Evolutionary conservation across 1,140 invertebrate species (phyloP).

Genomic region (Leptopilina clavipes): DNA sequence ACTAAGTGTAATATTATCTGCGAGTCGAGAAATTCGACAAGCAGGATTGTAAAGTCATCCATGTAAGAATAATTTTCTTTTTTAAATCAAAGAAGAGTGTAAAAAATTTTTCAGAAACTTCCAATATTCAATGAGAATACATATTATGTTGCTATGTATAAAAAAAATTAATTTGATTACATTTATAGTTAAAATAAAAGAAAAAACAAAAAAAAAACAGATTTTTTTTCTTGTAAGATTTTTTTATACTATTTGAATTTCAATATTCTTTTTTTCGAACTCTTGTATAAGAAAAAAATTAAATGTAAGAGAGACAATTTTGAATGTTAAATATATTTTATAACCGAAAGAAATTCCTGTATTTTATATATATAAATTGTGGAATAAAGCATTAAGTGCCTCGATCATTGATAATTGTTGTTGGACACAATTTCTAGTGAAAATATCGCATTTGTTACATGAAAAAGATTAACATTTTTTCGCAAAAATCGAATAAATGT

Average conservation of each 20-base stretch:
- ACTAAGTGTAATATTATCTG: slow-evolving; percentile 28
- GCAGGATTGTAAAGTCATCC: slow-evolving; percentile 55
- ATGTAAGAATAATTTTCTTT: not conserved
- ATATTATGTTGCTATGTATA: not conserved
- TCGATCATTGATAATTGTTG: slow-evolving; percentile 1
- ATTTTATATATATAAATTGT: not conserved
- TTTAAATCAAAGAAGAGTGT: slow-evolving; percentile 32
- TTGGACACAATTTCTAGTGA: slow-evolving; percentile 26
- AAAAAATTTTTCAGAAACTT: slow-evolving; percentile 49
- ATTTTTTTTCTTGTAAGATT: slow-evolving; percentile 30
- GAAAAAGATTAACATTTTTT: not conserved
- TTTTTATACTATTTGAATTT: slow-evolving; percentile 34
- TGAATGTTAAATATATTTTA: slow-evolving; percentile 21
- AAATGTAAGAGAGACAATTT: slow-evolving; percentile 4
- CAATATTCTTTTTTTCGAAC: slow-evolving; percentile 6
- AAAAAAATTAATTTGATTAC: slow-evolving; percentile 32
- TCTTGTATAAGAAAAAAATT: slow-evolving; percentile 37
- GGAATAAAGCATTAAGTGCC: slow-evolving; percentile 27
- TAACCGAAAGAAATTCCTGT: not conserved
- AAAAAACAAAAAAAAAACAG: not conserved
- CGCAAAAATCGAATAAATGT: not conserved
- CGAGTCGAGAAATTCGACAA: slow-evolving; percentile 38
- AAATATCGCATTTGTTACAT: slow-evolving; percentile 16
- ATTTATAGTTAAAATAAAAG: not conserved
- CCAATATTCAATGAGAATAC: slow-evolving; percentile 1